phyloP scores from a whole-genome alignment of 2,113 vertebrate species.

The Thomomys bottae region DNA sequence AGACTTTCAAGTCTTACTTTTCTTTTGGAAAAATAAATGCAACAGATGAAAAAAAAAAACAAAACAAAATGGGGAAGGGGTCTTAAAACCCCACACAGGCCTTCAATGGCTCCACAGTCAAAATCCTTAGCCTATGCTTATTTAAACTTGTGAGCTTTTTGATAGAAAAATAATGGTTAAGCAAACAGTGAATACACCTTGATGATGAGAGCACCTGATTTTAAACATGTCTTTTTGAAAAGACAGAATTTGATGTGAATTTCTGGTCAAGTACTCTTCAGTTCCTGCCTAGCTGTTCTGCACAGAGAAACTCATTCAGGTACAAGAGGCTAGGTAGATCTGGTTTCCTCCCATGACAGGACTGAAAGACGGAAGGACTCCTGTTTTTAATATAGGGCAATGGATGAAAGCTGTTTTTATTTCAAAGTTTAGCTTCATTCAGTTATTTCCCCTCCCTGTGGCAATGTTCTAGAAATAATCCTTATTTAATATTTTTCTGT shows the following conservation, averaged over 20 bases:
- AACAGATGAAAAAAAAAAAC: not conserved
- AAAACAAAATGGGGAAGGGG: no score
- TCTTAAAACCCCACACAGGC: no score
- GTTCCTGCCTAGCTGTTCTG: not conserved
- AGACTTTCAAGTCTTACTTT: not conserved
- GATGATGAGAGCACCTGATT: not conserved
- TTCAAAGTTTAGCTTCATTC: constrained; percentile 25
- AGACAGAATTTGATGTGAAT: not conserved
- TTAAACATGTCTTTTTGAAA: not conserved
- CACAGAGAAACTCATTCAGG: not conserved
- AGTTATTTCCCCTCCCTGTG: not conserved
- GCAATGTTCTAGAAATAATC: not conserved
- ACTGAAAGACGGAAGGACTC: not conserved
- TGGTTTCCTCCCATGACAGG: constrained; percentile 2
- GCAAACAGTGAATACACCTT: not conserved
- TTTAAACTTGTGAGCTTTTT: not conserved
- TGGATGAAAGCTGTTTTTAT: constrained; percentile 18
- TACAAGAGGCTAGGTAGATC: not conserved
- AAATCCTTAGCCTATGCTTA: not conserved
- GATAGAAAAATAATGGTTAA: not conserved
- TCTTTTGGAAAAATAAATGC: constrained; percentile 5
- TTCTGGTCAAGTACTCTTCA: not conserved
- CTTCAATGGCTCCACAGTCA: not conserved
- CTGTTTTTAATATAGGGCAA: not conserved
- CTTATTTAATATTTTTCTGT: not conserved